Evolutionary conservation across 1,140 invertebrate species (phyloP).

Genomic region (Psix sp.): DNA sequence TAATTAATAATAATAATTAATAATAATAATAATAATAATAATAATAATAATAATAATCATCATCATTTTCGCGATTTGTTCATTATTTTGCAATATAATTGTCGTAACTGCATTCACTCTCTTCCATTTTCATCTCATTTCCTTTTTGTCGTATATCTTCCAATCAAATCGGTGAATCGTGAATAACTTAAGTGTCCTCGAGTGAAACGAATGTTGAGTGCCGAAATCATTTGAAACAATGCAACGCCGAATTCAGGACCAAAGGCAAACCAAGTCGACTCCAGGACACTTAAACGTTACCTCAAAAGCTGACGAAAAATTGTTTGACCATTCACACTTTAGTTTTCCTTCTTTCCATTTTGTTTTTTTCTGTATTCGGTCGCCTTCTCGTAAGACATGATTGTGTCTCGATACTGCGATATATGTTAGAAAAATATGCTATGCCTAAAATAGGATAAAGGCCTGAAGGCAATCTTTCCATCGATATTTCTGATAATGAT

Average conservation of each 20-base stretch:
- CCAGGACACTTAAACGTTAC: constrained; percentile 24
- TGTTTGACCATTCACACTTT: constrained; percentile 47
- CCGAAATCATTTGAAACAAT: not conserved
- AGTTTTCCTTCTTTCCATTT: constrained; percentile 14
- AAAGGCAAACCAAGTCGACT: constrained; percentile 1
- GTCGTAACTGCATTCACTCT: constrained; percentile 51
- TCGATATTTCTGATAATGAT: constrained; percentile 73
- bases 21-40: constrained; percentile 24
- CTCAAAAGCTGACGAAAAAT: constrained; percentile 32
- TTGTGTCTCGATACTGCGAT: constrained; percentile 73
- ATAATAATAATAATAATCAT: constrained; percentile 41
- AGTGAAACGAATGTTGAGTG: constrained; percentile 6
- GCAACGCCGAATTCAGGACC: not conserved
- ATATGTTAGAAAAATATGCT: constrained; percentile 78
- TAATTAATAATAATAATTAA: constrained; percentile 5
- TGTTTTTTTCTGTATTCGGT: constrained; percentile 57
- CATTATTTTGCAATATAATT: constrained; percentile 24
- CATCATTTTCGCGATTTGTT: constrained; percentile 39
- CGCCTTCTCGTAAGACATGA: constrained; percentile 71
- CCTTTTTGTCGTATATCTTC: constrained; percentile 23
- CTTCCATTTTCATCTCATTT: constrained; percentile 35
- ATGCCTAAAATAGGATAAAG: constrained; percentile 78
- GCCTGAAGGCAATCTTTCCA: constrained; percentile 75
- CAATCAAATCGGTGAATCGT: constrained; percentile 30
- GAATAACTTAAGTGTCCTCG: constrained; percentile 24